Evolutionary conservation across 2,797 vertebrate genomes (phyloP), one percentile per base, ranked within the genome.

Genomic region (Alauda arvensis): DNA sequence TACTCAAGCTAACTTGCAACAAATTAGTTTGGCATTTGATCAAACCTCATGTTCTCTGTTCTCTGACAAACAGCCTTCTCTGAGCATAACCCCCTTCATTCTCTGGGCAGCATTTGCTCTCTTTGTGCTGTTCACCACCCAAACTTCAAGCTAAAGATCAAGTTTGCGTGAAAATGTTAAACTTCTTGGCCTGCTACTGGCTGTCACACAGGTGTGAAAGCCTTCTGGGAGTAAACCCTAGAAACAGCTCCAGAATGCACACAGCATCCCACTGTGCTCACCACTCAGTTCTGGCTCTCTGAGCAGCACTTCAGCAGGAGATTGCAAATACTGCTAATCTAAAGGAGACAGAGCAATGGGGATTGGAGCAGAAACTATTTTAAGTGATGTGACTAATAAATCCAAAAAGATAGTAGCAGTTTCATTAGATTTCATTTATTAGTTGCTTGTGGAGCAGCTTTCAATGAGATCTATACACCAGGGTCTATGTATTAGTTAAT

Each of bases 11-110:
- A 85, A 81, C 62, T 82, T 68, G 51, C 67, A 74, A 83, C 57
- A 87, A 90, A 90, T 90, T 85, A 77, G 60, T 67, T 67, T 90
- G 79, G 60, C 72, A 51, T 76, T 77, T 85, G 60, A 87, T 83
- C 88, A 89, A 63, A 69, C 60, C 39, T 83, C 56, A 24, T 31
- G n/a, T 63, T 85, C 67, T 86, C 51, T 62, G 26, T 55, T n/a
- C 68, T n/a, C n/a, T 87, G 45, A 66, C 39, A 88, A 87, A 31
- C 26, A 81, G 31, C 45, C n/a, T 53, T 60, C 56, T 90, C 34
- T 48, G 52, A 63, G 56, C 34, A 2, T 20, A 86, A 60, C 16
- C 62, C 45, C 12, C 52, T 91, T 67, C 12, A 4, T 61, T 68
- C 76, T 66, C 78, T 21, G 33, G 67, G 48, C 72, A 85, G 78